Conservation (phyloP, 2,797 vertebrate species). For the Mormyrops boulengeri region DNA sequence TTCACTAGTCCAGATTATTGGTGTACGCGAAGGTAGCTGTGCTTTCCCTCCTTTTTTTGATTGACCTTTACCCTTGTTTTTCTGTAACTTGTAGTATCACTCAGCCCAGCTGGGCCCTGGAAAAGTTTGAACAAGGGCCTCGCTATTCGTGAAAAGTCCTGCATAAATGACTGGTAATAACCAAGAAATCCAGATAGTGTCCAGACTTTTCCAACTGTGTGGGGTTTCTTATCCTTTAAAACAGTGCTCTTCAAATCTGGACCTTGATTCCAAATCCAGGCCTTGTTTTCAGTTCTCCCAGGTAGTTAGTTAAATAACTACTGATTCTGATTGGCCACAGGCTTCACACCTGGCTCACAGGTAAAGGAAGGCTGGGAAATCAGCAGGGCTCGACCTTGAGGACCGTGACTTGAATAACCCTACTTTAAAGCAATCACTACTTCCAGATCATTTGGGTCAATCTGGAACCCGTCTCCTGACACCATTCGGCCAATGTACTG, state of each 20-base stretch:
- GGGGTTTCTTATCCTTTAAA: neutral
- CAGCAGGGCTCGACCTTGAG: too few relatives aligned
- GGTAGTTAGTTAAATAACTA: too few relatives aligned
- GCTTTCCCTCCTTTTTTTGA: constrained; percentile 1
- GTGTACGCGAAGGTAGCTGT: neutral
- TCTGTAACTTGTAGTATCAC: neutral
- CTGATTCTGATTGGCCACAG: too few relatives aligned
- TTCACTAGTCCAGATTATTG: neutral
- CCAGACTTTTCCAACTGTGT: neutral
- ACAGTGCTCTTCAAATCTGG: neutral
- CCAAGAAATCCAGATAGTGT: neutral
- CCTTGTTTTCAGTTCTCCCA: too few relatives aligned
- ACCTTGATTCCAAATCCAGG: too few relatives aligned
- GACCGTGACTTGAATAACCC: too few relatives aligned
- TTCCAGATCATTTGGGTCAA: neutral
- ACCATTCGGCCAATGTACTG: constrained; percentile 1
- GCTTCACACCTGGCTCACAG: too few relatives aligned
- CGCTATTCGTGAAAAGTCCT: neutral
- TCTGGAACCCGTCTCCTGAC: neutral
- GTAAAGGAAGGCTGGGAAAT: too few relatives aligned
- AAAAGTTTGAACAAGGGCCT: neutral
- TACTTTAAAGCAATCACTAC: neutral
- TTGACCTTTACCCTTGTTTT: neutral
- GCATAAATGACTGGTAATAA: neutral
- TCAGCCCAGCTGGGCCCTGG: neutral